Conservation (phyloP, 2,888 invertebrate species). For the Drosophila multiciliata region DNA sequence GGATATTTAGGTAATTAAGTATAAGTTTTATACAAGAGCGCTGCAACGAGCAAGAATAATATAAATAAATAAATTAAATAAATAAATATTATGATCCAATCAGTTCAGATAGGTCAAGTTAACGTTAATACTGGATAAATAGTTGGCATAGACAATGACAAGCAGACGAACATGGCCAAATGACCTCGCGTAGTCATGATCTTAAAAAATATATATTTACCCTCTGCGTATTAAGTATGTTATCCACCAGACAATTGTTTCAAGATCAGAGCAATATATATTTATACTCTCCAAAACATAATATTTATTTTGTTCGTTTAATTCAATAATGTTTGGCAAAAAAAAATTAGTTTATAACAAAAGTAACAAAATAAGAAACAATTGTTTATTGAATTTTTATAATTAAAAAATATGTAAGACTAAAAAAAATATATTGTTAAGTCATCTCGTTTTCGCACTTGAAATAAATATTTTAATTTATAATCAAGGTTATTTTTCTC, state of each 20-base stretch:
- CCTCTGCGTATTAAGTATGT: background rate
- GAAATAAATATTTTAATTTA: background rate
- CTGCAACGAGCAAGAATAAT: too few species aligned
- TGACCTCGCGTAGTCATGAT: background rate
- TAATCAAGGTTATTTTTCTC: background rate
- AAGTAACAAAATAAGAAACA: background rate
- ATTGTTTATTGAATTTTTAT: background rate
- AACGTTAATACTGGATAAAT: background rate
- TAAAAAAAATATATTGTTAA: background rate
- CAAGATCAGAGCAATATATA: background rate
- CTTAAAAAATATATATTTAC: background rate
- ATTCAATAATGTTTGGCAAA: background rate
- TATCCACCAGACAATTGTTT: background rate
- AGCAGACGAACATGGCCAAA: background rate
- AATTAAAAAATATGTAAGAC: background rate
- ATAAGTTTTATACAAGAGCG: background rate
- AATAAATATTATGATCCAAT: too few species aligned
- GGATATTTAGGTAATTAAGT: background rate
- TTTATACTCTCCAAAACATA: background rate
- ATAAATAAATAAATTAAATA: too few species aligned
- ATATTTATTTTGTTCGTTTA: background rate
- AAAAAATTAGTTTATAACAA: background rate
- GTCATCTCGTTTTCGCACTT: background rate
- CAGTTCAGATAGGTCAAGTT: background rate
- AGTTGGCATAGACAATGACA: background rate